phyloP scores from a whole-genome alignment of 2,113 vertebrate genomes.

The Protobothrops flavoviridis region DNA sequence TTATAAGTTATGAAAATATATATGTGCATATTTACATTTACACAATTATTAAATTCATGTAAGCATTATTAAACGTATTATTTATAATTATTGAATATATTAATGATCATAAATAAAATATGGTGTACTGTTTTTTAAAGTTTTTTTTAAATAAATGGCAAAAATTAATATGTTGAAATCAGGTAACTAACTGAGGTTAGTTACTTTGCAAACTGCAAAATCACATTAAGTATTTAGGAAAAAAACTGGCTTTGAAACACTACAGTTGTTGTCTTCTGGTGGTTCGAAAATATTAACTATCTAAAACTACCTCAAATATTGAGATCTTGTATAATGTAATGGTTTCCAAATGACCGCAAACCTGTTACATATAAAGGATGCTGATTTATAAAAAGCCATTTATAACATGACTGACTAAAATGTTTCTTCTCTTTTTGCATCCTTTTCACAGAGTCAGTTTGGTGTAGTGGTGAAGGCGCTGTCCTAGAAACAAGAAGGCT shows the following conservation, averaged over 20 bases:
- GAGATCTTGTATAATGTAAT: neutral
- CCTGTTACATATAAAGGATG: neutral
- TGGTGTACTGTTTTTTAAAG: neutral
- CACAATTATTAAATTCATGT: neutral
- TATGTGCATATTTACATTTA: neutral
- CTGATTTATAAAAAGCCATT: neutral
- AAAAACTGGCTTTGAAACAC: neutral
- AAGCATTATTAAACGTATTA: neutral
- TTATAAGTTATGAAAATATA: neutral
- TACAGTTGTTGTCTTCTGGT: neutral
- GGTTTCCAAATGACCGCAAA: neutral
- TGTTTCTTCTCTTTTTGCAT: neutral
- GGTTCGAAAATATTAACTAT: neutral
- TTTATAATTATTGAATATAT: neutral
- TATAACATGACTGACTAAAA: neutral
- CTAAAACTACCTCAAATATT: neutral
- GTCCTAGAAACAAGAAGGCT: neutral
- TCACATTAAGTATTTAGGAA: neutral
- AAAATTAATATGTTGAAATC: no score
- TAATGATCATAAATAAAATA: neutral
- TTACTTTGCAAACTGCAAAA: neutral
- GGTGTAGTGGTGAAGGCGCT: neutral
- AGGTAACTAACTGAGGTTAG: neutral
- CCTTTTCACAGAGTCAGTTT: neutral
- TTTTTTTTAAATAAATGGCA: neutral